Evolutionary conservation across 2,797 vertebrate genomes (phyloP), one percentile per base, ranked within the genome.

Genomic region (Danio choprae): DNA sequence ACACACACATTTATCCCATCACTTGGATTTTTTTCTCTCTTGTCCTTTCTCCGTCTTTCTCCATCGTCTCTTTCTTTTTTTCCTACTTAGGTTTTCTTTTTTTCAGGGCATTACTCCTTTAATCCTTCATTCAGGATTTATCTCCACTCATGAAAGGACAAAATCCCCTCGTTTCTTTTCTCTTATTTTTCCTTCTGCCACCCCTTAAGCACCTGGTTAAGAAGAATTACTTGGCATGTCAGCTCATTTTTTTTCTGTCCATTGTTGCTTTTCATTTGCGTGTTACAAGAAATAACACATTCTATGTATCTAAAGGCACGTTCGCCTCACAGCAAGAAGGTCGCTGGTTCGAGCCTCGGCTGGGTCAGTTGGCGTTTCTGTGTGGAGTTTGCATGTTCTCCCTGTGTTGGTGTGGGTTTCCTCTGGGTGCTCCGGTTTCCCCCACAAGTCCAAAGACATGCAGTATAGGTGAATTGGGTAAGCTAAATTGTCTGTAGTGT

Each of bases 1-100:
- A 70, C 16, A 51, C 46, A 50, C 16, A 48, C 60, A 73, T 77
- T 44, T 62, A 71, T 58, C 6, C 74, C 77, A 53, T 43, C 46
- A 5, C 13, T 36, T 20, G 74, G 65, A 53, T 64, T 43, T 79
- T n/a, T 29, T 29, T 62, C 46, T 74, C 59, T 77, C 73, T 83
- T 56, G 40, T 36, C n/a, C 56, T 63, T 12, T 82, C 50, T 36
- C 13, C 16, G 20, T 75, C 46, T 55, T 22, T 75, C 44, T 81
- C 38, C 4, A 12, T 74, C 36, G 69, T 62, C 55, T 65, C 36
- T 13, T 48, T 69, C 11, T 53, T 18, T 71, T 80, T 43, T 70
- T 53, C 41, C 29, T 43, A 16, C 67, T 40, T 46, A 48, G 18
- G 6, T 20, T 76, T 70, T 67, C 59, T 20, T 22, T 56, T 80